A percentile compares a stretch with the other conserved stretches of the same genome.
phyloP scores from a whole-genome alignment of 2,113 vertebrate species.

The Lepisosteus oculatus region DNA sequence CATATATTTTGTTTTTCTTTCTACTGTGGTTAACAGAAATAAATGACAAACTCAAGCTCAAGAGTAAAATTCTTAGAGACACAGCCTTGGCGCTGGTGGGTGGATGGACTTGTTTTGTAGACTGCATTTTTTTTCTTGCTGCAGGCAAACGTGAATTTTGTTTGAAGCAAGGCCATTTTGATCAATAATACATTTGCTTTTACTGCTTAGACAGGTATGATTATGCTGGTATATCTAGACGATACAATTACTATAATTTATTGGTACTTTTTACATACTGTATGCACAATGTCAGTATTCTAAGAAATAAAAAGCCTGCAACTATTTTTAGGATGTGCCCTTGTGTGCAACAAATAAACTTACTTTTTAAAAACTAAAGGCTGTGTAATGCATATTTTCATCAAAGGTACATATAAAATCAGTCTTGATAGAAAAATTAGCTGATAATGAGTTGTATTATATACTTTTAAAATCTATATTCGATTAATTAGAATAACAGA shows the following conservation, averaged over 20 bases:
- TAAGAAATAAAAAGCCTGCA: too few relatives aligned
- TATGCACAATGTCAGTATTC: conserved; percentile 14
- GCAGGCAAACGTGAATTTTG: conserved; percentile 32
- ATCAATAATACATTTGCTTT: conserved; percentile 58
- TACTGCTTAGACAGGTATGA: conserved; percentile 57
- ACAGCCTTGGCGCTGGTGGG: conserved; percentile 19
- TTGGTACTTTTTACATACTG: conserved; percentile 29
- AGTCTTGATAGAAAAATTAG: too few relatives aligned
- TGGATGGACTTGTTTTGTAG: conserved; percentile 21
- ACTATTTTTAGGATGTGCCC: too few relatives aligned
- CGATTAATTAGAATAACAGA: too few relatives aligned
- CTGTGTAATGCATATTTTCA: too few relatives aligned
- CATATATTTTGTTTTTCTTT: not conserved
- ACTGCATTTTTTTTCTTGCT: conserved; percentile 19
- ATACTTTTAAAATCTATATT: too few relatives aligned
- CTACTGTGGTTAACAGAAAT: conserved; percentile 3
- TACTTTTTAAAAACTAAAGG: too few relatives aligned
- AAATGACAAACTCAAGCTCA: conserved; percentile 2
- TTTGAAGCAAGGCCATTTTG: conserved; percentile 47
- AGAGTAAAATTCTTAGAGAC: not conserved
- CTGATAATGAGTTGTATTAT: too few relatives aligned
- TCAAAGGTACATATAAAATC: too few relatives aligned
- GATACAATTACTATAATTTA: conserved; percentile 58
- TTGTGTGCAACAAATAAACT: too few relatives aligned
- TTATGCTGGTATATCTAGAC: conserved; percentile 48